phyloP scores from a whole-genome alignment of 2,797 vertebrate genomes.

The Notamacropus eugenii region DNA sequence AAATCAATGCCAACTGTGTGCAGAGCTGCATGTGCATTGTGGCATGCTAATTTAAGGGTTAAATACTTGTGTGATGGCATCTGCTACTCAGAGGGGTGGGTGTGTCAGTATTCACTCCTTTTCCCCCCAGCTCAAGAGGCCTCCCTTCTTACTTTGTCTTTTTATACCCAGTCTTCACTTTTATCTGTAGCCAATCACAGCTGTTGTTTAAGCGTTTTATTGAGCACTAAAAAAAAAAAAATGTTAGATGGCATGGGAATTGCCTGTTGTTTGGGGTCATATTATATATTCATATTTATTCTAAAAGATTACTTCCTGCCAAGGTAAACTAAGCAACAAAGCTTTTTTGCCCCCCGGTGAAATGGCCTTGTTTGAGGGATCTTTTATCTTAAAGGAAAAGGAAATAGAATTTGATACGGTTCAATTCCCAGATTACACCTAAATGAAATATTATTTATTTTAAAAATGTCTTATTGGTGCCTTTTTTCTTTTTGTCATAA shows the following conservation, averaged over 20 bases:
- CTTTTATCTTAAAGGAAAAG: conserved; percentile 46
- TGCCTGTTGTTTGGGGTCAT: neutral
- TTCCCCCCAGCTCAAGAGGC: too few species aligned
- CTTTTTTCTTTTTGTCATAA: neutral
- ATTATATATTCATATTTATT: conserved; percentile 58
- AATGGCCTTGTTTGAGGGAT: conserved; percentile 54
- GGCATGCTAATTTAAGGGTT: neutral
- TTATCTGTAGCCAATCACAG: neutral
- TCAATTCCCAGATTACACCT: conserved; percentile 68
- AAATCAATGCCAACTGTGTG: neutral
- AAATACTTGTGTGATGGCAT: neutral
- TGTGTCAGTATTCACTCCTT: neutral
- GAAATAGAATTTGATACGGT: conserved; percentile 54
- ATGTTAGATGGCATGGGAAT: neutral
- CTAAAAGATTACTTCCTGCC: conserved; percentile 48
- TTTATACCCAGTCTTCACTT: neutral
- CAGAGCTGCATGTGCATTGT: neutral
- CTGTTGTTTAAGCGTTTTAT: neutral
- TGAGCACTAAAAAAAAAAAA: neutral
- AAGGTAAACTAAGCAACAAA: conserved; percentile 2
- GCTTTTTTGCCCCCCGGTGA: conserved; percentile 37
- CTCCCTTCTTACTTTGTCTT: neutral
- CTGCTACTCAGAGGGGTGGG: neutral
- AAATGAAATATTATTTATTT: conserved; percentile 68
- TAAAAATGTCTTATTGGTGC: conserved; percentile 37